Evolutionary conservation across 2,113 vertebrate genomes (phyloP), one percentile per base, ranked within the genome.

Genomic region (Ivindomyrus marchei): DNA sequence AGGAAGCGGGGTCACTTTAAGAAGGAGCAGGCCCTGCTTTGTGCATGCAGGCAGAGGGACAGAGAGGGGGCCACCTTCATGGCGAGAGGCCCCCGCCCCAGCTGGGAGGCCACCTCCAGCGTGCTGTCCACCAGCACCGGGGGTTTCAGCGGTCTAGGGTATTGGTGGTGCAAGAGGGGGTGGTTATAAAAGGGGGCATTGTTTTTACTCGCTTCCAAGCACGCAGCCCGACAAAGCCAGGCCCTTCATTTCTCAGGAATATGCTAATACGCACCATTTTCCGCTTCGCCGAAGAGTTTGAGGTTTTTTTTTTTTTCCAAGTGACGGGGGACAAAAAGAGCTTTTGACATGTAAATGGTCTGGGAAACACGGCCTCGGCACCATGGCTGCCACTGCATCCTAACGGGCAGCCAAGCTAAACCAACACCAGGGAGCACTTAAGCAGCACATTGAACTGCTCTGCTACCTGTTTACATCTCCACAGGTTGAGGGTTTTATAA

Each of bases 321-420:
- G 5, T 46, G 56, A 45, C 4, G 5, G 21, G 27, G 36, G 39
- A 88, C 53, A 88, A 45, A 52, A 66, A 66, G 49, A 87, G 31
- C 56, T 66, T 66, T 66, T 88, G 31, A 88, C 49, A 88, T 62
- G 53, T 66, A 66, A 88, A 88, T 62, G 9, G 21, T 24, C 62
- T n/a, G 56, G 6, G 85, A 87, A 9, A 31, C 49, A 53, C 0
- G 8, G 45, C 24, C 83, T 3, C 8, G 0, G 45, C 21, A n/a
- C 42, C 1, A 1, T 0, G 36, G 36, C 74, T 1, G 36, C 17
- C 74, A 42, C 13, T 8, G 74, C 21, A 17, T 42, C 13, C 15
- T 21, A 80, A 80, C 0, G 74, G 74, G 36, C 74, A 80, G 74
- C 36, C 74, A 2, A 46, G 45, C 3, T 85, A 85, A n/a, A 85